Percentiles rank a stretch among this genome's conserved stretches.
phyloP scores from a whole-genome alignment of 2,113 vertebrate species.

The Aspiorhynchus laticeps region DNA sequence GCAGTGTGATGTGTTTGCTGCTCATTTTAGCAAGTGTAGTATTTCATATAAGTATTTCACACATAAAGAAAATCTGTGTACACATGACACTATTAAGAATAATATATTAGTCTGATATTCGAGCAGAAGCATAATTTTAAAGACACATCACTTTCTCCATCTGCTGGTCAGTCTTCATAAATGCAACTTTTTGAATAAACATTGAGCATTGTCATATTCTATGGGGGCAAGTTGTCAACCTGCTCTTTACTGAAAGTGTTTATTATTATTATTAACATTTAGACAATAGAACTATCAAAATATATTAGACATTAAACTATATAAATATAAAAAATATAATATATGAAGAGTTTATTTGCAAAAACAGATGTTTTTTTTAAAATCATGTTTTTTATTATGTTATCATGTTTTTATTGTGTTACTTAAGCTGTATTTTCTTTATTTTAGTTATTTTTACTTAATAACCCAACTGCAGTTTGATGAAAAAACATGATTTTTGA shows the following conservation, averaged over 20 bases:
- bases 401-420: too few species aligned
- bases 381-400: too few species aligned
- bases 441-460: too few species aligned
- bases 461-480: too few species aligned
- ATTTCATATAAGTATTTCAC: neutral
- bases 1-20: neutral
- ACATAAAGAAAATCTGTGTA: neutral
- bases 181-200: neutral
- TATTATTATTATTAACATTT: neutral
- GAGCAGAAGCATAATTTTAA: neutral
- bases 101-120: neutral
- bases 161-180: slow-evolving; percentile 3
- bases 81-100: neutral
- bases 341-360: too few species aligned
- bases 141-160: neutral
- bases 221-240: neutral
- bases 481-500: too few species aligned
- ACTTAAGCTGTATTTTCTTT: too few species aligned
- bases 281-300: neutral
- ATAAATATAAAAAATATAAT: neutral
- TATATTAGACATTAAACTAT: neutral
- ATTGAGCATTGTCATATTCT: neutral
- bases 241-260: neutral
- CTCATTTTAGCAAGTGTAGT: neutral
- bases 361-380: too few species aligned